These are phyloP conservation scores for Rhizoglyphus robini DNA, from an alignment of 1,140 invertebrate genomes.

Conservation along the genomic window DNA sequence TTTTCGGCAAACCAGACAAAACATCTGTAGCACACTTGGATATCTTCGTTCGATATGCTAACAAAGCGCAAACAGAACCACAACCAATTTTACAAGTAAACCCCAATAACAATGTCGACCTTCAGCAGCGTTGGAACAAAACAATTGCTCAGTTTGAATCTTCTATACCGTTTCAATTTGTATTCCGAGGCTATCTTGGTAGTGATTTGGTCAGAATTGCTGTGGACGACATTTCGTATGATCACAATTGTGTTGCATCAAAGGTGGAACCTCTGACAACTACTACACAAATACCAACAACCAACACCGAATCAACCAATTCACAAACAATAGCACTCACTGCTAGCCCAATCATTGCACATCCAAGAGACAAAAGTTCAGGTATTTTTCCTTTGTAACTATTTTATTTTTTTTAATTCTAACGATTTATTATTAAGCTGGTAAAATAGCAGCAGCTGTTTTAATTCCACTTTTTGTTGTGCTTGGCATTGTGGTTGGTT, in stretches of 20 bases:
- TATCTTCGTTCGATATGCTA: neutral
- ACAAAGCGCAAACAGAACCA: neutral
- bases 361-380: neutral
- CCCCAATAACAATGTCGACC: neutral
- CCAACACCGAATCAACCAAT: neutral
- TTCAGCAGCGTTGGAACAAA: conserved; percentile 5
- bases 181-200: neutral
- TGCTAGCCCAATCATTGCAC: neutral
- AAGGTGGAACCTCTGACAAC: neutral
- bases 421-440: no score
- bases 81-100: neutral
- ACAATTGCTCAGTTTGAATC: neutral
- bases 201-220: conserved; percentile 13
- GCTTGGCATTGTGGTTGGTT: neutral
- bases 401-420: no score
- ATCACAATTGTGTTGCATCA: conserved; percentile 8
- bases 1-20: neutral
- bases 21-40: neutral
- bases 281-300: neutral
- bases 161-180: neutral
- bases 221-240: conserved; percentile 23
- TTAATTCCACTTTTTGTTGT: neutral
- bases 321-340: neutral
- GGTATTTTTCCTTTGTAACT: no score
- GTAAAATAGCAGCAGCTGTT: neutral